These are phyloP conservation scores for Drosophila falleni DNA, from an alignment of 2,888 invertebrate genomes.

Conservation along the genomic window DNA sequence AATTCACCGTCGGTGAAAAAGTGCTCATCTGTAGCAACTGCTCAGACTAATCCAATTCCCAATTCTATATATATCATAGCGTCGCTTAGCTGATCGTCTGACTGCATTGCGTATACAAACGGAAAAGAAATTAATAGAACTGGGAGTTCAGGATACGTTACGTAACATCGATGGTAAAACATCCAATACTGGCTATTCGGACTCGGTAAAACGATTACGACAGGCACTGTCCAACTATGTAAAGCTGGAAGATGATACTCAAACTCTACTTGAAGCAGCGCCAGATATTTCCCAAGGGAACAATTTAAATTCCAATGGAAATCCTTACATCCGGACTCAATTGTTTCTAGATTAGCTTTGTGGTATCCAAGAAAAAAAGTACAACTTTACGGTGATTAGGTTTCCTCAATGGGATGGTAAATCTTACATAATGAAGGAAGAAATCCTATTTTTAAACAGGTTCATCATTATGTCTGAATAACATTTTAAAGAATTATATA, in stretches of 20 bases:
- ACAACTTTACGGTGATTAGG: neutral
- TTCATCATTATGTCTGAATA: neutral
- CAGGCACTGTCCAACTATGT: neutral
- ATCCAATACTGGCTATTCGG: neutral
- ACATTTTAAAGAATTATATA: neutral
- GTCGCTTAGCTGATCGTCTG: conserved; percentile 5
- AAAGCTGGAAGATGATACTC: neutral
- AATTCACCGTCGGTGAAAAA: too few relatives aligned
- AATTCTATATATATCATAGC: neutral
- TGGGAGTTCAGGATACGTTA: neutral
- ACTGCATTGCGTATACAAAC: conserved; percentile 2
- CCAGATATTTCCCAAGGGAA: neutral
- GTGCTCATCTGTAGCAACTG: neutral
- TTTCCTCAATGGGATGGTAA: neutral
- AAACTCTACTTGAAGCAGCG: neutral
- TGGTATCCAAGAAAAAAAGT: neutral
- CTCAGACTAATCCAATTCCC: neutral
- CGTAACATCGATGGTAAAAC: neutral
- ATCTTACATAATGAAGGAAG: neutral
- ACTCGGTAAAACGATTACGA: neutral
- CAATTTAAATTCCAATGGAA: neutral
- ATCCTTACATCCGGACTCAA: neutral
- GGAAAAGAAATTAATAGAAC: neutral
- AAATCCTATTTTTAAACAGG: neutral
- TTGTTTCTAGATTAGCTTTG: neutral